Percentiles rank a stretch among this genome's conserved stretches.
phyloP scores from a whole-genome alignment of 2,113 vertebrate genomes.

The Crotalus helleri region DNA sequence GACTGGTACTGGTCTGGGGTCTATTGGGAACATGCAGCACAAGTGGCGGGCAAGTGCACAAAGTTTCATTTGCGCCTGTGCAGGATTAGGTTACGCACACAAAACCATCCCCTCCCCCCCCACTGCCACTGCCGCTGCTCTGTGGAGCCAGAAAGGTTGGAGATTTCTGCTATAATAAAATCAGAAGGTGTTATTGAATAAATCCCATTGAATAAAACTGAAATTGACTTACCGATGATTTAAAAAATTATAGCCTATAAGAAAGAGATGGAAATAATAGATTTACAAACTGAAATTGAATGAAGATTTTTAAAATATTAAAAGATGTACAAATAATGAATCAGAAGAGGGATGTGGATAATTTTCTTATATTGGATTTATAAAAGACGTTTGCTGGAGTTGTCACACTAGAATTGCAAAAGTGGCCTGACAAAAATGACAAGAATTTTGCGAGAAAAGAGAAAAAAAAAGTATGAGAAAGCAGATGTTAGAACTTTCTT shows the following conservation, averaged over 20 bases:
- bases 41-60: not conserved
- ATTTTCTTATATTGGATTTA: not conserved
- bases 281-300: not conserved
- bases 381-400: not conserved
- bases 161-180: not conserved
- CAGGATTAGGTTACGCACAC: not conserved
- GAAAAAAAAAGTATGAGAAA: not conserved
- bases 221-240: not conserved
- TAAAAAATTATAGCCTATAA: not conserved
- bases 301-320: not conserved
- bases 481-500: not conserved
- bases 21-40: not conserved
- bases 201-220: not conserved
- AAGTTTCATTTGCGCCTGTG: not conserved
- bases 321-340: not conserved
- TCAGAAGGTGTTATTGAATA: not conserved
- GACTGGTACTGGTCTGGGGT: not conserved
- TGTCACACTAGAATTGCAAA: not conserved
- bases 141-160: not conserved
- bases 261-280: not conserved
- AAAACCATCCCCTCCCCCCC: not conserved
- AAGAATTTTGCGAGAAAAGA: not conserved
- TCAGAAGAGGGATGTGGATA: not conserved
- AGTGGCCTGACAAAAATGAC: not conserved
- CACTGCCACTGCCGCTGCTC: not conserved